Evolutionary conservation across 2,888 invertebrate genomes (phyloP), one percentile per base, ranked within the genome.

Genomic region (Tillus elongatus): DNA sequence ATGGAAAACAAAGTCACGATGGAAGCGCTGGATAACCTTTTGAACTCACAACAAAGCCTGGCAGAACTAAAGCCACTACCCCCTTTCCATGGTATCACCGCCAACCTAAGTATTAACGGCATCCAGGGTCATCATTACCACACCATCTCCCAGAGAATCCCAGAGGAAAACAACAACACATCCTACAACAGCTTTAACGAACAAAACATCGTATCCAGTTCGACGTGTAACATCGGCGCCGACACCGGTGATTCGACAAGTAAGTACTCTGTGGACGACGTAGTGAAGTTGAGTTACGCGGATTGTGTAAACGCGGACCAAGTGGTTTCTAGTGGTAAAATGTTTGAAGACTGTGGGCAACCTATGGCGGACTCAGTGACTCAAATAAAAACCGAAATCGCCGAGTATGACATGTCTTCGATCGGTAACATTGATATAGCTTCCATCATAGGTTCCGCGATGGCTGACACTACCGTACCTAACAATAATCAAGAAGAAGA

Each of bases 61-160:
- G 85, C 88, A 19, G 90, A 90, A 57, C 70, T 89, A 44, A 90
- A 89, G 59, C 82, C 83, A 0, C 69, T 90, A 49, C 89, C 89
- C 3, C 89, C 90, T 3, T 88, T 89, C 63, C 84, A 86, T 30
- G 83, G 82, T 15, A 87, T 87, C 66, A 86, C 88, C 11, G 85
- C 85, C 1, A 85, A 88, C 54, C 68, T 89, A 41, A 85, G 85
- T 50, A 88, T 88, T 63, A 88, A 88, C 66, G 87, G 87, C 36
- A 87, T 88, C 54, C 83, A 85, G 35, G 88, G 88, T 2, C 87
- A 86, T 60, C 88, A 88, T 60, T 88, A 83, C 61, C 86, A 88
- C 61, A 81, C 86, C 49, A 86, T 88, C 60, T 85, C 87, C 1
- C 80, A 81, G 60, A 71, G 81, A 37, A 69, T 80, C 33, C 79